Conservation (phyloP, 2,888 invertebrate genomes). For the Apantesis nais region DNA sequence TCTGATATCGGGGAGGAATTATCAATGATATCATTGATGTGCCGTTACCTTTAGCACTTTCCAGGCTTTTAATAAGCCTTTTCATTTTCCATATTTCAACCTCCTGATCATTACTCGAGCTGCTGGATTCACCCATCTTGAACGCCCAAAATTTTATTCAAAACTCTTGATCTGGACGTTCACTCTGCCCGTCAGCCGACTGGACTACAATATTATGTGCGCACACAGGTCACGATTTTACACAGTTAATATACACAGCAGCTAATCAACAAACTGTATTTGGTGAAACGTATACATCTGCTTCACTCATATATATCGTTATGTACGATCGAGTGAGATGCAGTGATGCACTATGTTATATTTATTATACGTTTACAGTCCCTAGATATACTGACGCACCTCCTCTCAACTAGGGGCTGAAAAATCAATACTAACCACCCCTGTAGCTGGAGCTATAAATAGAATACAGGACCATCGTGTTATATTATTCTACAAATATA, state of each 20-base stretch:
- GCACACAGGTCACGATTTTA: background rate
- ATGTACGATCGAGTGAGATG: background rate
- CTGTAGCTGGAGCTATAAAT: background rate
- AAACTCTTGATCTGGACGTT: background rate
- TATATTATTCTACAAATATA: background rate
- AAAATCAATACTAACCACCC: background rate
- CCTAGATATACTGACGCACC: background rate
- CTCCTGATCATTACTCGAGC: background rate
- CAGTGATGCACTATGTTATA: background rate
- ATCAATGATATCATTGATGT: background rate
- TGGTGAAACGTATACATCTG: background rate
- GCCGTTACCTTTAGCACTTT: background rate
- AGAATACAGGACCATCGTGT: background rate
- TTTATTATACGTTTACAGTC: background rate
- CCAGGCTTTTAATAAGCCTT: background rate
- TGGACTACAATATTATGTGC: background rate
- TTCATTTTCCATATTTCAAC: background rate
- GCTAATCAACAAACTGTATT: background rate
- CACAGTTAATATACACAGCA: background rate
- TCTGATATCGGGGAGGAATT: background rate
- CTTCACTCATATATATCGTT: background rate
- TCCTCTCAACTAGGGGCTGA: background rate
- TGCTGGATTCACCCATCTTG: background rate
- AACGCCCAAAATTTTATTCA: background rate
- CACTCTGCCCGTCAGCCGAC: background rate